Conservation (phyloP, 2,113 vertebrate genomes). For the Loxodonta africana region DNA sequence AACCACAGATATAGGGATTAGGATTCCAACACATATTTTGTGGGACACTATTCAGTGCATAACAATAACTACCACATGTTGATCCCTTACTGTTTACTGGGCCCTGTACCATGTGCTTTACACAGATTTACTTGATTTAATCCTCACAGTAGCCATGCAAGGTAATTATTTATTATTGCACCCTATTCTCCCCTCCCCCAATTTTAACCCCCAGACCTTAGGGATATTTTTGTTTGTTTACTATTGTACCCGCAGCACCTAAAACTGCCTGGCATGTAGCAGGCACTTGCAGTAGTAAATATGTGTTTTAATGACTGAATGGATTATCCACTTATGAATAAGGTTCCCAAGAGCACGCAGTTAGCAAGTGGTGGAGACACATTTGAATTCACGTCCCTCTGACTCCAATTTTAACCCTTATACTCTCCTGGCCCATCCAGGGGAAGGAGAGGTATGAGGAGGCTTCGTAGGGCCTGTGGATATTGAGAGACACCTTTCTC, state of each 20-base stretch:
- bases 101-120: neutral
- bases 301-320: neutral
- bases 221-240: neutral
- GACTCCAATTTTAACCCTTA: neutral
- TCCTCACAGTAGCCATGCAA: too few species aligned
- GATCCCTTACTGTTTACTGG: neutral
- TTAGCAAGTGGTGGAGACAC: neutral
- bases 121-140: neutral
- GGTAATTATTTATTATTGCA: neutral
- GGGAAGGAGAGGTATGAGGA: neutral
- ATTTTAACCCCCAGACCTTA: neutral
- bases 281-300: neutral
- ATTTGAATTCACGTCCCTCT: neutral
- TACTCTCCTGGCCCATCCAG: too few species aligned
- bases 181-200: fast-evolving
- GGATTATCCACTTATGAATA: neutral
- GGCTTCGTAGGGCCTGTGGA: neutral
- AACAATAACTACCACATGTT: neutral
- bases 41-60: neutral
- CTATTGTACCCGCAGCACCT: neutral
- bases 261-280: neutral
- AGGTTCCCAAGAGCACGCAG: too few species aligned
- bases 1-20: neutral
- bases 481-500: neutral
- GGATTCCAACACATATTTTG: neutral